Base-by-base conservation (phyloP, 2,888 invertebrate species). In the Athalia cordata region DNA sequence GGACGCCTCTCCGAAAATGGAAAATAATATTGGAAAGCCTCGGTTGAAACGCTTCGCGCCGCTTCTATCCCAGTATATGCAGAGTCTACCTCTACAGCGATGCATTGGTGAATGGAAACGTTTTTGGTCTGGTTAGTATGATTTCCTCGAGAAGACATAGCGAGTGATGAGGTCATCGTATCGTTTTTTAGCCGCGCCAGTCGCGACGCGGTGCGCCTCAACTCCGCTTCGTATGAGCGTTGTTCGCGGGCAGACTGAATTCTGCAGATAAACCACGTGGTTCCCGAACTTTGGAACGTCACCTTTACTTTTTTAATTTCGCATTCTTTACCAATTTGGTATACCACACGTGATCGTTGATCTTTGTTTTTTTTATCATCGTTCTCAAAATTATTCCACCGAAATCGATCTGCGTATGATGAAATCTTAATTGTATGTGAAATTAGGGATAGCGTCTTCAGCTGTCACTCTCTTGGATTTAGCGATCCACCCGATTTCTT, bases 131-230 rank as follows among this genome's bases (percentile, higher is more conserved):
- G 87, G 87, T 81, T 88, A 87, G 87, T 88, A 89, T 80, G 78
- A 81, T 84, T 81, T 86, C 83, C 86, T 85, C 83, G 86, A 78
- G 81, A 86, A 86, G 85, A 84, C 83, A 85, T 82, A 86, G 85
- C 83, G 81, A 83, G 87, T 86, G 88, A 88, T 89, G 89, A 89
- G 88, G 88, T 89, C 89, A 89, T 88, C 88, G 87, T 82, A 84
- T 87, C 82, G 86, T 84, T 88, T 87, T 87, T 87, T 86, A 86
- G 83, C 85, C 82, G 84, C 83, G 84, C 81, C 87, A 88, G 88
- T 88, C 87, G 86, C 86, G 85, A 88, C 87, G 86, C 85, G 85
- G 85, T 87, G 86, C 85, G 85, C 86, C 82, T 84, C 86, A 85
- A 87, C 84, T 86, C 85, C 86, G 88, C 75, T 75, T 75, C 75